Base-by-base conservation (phyloP, 2,113 vertebrate genomes). In the Pontoporia blainvillei region DNA sequence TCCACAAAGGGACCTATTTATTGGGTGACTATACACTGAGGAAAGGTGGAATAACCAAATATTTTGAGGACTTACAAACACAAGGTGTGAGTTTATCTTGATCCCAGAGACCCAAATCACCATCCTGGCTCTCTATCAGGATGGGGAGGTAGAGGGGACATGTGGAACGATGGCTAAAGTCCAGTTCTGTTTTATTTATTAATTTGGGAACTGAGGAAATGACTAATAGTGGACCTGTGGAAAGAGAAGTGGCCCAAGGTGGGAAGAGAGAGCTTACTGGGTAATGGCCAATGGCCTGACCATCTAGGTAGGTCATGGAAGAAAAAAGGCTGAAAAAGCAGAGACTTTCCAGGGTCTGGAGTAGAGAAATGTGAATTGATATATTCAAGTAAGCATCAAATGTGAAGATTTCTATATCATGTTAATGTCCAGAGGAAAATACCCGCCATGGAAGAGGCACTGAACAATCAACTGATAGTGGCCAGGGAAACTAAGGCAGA, bases 81-180 rank as follows among this genome's bases (percentile, higher is more conserved):
- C 6, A 83, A 13, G 5, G 18, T 66, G 34, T 61, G 21, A 75
- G 1, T 62, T 88, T 90, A 64, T 25, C 49, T 62, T 71, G 27
- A 69, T 34, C 18, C 3, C 64, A 41, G 64, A 91, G 41, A 79
- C 64, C 21, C 31, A 81, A 46, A 79, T 18, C 8, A 52, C 18
- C 7, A 52, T 18, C 10, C 8, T 39, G 18, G 27, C 52, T 81
- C 44, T 39, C 21, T 49, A 5, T 59, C 12, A 62, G 14, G 86
- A 34, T 18, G 10, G 1, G 9, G 11, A 2, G 3, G 11, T 6
- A 64, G 2, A 18, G 12, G 17, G 11, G 7, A 57, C 9, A 21
- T 7, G 39, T 21, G 49, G 11, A 44, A 23, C 5, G 18, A 27
- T 44, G 34, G 18, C 2, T 34, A 25, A 94, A 34, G 21, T 59